Evolutionary conservation across 2,888 invertebrate genomes (phyloP).

Genomic region (Cryptocheilus praepositus): DNA sequence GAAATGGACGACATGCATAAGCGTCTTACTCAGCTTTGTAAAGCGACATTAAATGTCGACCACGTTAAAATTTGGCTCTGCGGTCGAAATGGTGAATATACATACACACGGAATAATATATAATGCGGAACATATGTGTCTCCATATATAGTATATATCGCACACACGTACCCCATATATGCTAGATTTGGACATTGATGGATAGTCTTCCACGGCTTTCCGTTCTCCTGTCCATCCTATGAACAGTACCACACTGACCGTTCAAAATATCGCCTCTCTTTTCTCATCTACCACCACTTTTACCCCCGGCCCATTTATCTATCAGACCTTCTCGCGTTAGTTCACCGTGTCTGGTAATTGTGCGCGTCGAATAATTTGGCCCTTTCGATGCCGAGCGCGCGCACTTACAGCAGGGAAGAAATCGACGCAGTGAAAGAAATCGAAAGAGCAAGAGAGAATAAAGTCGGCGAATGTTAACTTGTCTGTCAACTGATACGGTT

Average conservation of each 20-base stretch:
- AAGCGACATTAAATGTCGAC: too few relatives aligned
- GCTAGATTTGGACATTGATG: conserved; percentile 50
- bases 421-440: not conserved
- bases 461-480: not conserved
- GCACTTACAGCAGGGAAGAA: not conserved
- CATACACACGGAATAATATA: too few relatives aligned
- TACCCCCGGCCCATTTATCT: conserved; percentile 14
- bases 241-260: conserved; percentile 46
- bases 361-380: not conserved
- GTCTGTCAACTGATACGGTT: too few relatives aligned
- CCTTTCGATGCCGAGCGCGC: not conserved
- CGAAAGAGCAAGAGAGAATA: not conserved
- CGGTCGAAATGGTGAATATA: too few relatives aligned
- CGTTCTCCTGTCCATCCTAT: conserved; percentile 44
- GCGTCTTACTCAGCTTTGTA: too few relatives aligned
- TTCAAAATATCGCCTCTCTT: conserved; percentile 31
- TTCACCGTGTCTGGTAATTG: not conserved
- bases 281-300: conserved; percentile 4
- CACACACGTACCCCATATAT: conserved; percentile 19
- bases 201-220: conserved; percentile 49
- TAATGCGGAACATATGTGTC: too few relatives aligned
- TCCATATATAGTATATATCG: too few relatives aligned
- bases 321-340: conserved; percentile 4
- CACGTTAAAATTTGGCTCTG: too few relatives aligned
- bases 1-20: too few relatives aligned